A percentile compares a stretch with the other conserved stretches of the same genome.
Evolutionary conservation across 1,140 invertebrate species (phyloP).

Genomic region (Drosophila melanica): DNA sequence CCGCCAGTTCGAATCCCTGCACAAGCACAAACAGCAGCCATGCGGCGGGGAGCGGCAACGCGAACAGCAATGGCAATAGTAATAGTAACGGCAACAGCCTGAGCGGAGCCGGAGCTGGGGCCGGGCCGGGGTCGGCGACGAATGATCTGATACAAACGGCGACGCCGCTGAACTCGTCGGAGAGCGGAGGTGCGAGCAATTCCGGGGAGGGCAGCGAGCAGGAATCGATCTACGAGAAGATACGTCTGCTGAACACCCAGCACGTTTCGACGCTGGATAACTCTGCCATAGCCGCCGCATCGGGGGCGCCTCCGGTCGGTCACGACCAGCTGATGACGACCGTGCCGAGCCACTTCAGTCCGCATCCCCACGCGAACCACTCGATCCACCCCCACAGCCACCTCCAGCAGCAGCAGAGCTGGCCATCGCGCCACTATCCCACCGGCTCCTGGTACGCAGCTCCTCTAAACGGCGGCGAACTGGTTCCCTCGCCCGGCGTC

Average conservation of each 20-base stretch:
- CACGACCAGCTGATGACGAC: slow-evolving; percentile 40
- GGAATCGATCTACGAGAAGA: slow-evolving; percentile 92
- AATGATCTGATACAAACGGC: slow-evolving; percentile 62
- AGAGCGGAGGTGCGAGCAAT: slow-evolving; percentile 78
- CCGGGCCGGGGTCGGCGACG: background rate
- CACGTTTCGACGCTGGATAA: slow-evolving; percentile 43
- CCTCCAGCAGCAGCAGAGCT: slow-evolving; percentile 46
- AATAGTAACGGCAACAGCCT: slow-evolving; percentile 4
- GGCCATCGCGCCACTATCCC: slow-evolving; percentile 70
- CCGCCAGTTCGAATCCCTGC: slow-evolving; percentile 1
- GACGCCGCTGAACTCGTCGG: slow-evolving; percentile 76
- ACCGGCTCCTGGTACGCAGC: slow-evolving; percentile 75
- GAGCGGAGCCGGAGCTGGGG: background rate
- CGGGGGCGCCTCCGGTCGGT: background rate
- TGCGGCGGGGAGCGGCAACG: slow-evolving; percentile 1
- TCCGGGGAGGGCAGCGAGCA: slow-evolving; percentile 85
- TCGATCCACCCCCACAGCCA: slow-evolving; percentile 28
- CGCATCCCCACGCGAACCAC: slow-evolving; percentile 28
- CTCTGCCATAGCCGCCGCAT: background rate
- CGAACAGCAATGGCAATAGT: slow-evolving; percentile 16
- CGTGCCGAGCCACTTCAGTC: slow-evolving; percentile 48
- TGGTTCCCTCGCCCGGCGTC: slow-evolving; percentile 31
- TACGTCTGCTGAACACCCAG: slow-evolving; percentile 92
- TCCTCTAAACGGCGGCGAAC: slow-evolving; percentile 45
- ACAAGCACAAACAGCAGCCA: slow-evolving; percentile 19